Evolutionary conservation across 2,797 vertebrate species (phyloP), one percentile per base, ranked within the genome.

Genomic region (Chelon auratus): DNA sequence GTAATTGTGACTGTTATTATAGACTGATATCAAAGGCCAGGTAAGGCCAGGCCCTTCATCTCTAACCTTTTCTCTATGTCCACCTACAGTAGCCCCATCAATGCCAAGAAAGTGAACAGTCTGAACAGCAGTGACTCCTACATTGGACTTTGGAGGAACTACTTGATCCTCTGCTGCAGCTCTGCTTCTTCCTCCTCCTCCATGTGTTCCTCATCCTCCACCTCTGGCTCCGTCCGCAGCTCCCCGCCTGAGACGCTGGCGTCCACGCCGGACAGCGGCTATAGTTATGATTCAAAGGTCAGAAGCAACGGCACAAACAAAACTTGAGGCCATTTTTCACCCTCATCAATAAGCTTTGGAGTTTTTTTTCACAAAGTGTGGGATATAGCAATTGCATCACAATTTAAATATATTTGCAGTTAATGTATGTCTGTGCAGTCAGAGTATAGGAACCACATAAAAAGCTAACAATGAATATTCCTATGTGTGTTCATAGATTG

Each of bases 171-270:
- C 51, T 99, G 98, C 95, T 99, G 98, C 93, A 98, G 97, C 81
- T 96, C 96, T 9, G 96, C 97, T 7, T 93, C 95, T 4, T 95
- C 96, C 66, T 83, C 95, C 15, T 88, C 96, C 22, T 83, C 96
- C 33, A 95, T 96, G 52, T 91, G 93, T 3, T 95, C 95, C 6
- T 95, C 91, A 67, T 90, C 95, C 40, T 84, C 96, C 54, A 94
- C 96, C 58, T 85, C 97, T 10, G 97, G 97, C 77, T 98, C 97
- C 71, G 96, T 99, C 91, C 94, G 97, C 92, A 98, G 97, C 86
- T 99, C 97, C 87, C 97, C 97, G 61, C 97, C 98, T 1, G 98
- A 99, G 96, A 99, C 97, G 90, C 96, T 99, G 96, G 97, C 97
- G 89, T 99, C 98, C 74, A 99, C 97, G 24, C 97, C 97, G 4